phyloP scores from a whole-genome alignment of 2,113 vertebrate species.

The Rynchops niger region DNA sequence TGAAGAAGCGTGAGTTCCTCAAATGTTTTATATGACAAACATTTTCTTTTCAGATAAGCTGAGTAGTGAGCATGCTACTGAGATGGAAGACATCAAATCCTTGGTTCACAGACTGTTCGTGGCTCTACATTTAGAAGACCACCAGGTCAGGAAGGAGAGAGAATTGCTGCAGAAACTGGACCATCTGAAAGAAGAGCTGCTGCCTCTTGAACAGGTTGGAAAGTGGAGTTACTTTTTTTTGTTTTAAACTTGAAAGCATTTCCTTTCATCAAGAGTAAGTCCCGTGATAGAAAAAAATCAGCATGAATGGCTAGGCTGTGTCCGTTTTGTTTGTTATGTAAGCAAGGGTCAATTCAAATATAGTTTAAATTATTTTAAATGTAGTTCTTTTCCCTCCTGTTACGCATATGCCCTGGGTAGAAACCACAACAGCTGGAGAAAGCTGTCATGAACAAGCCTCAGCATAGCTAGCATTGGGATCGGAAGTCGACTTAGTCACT shows the following conservation, averaged over 20 bases:
- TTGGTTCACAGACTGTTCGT: constrained; percentile 86
- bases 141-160: constrained; percentile 82
- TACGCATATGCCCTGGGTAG: neutral
- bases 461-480: neutral
- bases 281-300: neutral
- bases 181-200: constrained; percentile 81
- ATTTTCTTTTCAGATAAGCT: constrained; percentile 63
- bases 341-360: neutral
- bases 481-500: neutral
- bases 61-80: constrained; percentile 65
- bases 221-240: neutral
- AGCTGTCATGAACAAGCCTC: neutral
- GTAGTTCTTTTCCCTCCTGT: neutral
- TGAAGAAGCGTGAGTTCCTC: neutral
- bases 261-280: neutral
- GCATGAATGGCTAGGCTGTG: neutral
- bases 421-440: neutral
- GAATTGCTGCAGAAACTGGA: constrained; percentile 82
- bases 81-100: constrained; percentile 80
- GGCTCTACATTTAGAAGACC: constrained; percentile 80
- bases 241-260: neutral
- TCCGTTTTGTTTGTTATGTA: neutral
- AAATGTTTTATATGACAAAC: neutral
- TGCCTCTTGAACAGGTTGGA: constrained; percentile 87
- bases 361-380: neutral